Percentiles rank a stretch among this genome's conserved stretches.
phyloP scores from a whole-genome alignment of 2,797 vertebrate genomes.

The Melanotaenia trifasciata region DNA sequence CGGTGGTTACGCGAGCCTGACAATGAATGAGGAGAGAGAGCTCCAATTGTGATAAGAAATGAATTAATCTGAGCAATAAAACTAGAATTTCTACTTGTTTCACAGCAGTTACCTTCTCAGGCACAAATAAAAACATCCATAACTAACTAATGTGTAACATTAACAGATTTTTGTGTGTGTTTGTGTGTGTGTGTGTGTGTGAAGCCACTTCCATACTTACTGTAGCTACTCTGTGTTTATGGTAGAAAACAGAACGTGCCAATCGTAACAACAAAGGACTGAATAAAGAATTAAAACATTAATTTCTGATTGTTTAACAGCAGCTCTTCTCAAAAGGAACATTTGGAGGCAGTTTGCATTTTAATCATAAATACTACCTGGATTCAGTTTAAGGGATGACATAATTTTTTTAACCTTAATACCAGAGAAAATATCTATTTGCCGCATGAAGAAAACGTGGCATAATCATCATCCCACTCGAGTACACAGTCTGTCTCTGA shows the following conservation, averaged over 20 bases:
- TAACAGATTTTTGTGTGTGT: no score
- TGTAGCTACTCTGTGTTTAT: background rate
- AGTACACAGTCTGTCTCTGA: background rate
- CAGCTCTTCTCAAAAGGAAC: background rate
- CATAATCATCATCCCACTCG: background rate
- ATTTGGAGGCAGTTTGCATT: background rate
- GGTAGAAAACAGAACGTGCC: background rate
- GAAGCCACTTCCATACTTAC: no score
- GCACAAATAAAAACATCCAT: no score
- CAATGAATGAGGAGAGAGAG: no score
- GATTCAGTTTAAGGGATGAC: background rate
- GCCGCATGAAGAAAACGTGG: background rate
- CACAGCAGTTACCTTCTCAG: no score
- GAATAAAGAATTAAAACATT: background rate
- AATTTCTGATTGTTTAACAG: background rate
- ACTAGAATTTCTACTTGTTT: no score
- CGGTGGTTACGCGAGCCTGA: no score
- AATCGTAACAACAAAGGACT: background rate
- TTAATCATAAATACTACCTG: background rate
- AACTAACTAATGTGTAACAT: no score
- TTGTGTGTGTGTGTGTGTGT: no score
- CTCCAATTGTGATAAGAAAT: no score
- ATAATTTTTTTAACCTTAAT: background rate
- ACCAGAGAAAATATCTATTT: background rate
- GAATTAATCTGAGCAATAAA: no score